Conservation (phyloP, 2,888 invertebrate genomes). For the Dascillus cervinus region DNA sequence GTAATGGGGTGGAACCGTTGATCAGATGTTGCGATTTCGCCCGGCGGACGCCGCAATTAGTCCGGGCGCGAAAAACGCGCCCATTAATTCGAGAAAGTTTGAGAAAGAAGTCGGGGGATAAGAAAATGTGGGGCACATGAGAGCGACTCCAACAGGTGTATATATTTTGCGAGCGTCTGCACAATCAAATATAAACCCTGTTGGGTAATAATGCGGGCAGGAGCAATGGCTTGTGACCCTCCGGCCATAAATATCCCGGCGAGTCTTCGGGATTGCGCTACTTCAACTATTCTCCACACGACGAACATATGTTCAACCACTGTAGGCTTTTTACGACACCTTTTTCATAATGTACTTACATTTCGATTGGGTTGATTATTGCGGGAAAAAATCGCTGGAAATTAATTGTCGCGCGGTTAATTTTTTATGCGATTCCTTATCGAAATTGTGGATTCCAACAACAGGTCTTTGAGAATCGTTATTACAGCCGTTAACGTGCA, state of each 20-base stretch:
- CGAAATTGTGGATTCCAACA: too few relatives aligned
- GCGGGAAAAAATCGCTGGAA: too few relatives aligned
- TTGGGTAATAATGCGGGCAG: conserved; percentile 44
- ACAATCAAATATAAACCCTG: conserved; percentile 42
- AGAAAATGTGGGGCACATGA: conserved; percentile 22
- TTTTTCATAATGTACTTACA: too few relatives aligned
- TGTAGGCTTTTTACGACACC: conserved; percentile 12
- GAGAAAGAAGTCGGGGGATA: neutral
- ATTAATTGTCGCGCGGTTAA: too few relatives aligned
- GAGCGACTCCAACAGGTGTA: conserved; percentile 43
- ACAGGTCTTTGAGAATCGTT: too few relatives aligned
- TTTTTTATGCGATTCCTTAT: too few relatives aligned
- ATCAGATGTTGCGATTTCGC: too few relatives aligned
- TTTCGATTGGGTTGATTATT: too few relatives aligned
- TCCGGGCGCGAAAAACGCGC: neutral
- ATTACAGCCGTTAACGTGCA: too few relatives aligned
- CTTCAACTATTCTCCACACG: conserved; percentile 18
- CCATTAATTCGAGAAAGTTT: neutral
- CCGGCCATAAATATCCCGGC: conserved; percentile 42
- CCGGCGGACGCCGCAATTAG: too few relatives aligned
- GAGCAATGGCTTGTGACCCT: conserved; percentile 45
- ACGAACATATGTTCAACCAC: conserved; percentile 18
- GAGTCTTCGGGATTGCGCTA: conserved; percentile 35
- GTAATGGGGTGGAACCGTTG: conserved; percentile 5
- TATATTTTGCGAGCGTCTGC: conserved; percentile 41